Conservation (phyloP, 2,888 invertebrate species). For the Cyclophora punctaria region DNA sequence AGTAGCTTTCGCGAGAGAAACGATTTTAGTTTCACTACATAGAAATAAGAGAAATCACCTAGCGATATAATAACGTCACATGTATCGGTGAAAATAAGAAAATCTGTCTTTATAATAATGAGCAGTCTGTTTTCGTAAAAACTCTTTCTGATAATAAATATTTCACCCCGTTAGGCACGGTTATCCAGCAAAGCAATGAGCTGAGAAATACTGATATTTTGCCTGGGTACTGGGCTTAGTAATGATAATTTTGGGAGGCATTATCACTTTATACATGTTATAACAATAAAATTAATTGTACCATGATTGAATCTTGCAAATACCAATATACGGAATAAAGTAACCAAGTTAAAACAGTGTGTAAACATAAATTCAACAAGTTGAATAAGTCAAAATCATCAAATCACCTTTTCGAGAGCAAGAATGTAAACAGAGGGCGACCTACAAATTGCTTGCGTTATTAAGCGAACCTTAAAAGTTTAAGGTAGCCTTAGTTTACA, state of each 20-base stretch:
- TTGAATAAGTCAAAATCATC: slow-evolving; percentile 73
- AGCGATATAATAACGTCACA: slow-evolving; percentile 28
- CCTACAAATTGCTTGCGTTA: slow-evolving; percentile 70
- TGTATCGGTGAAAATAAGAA: slow-evolving; percentile 11
- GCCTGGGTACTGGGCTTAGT: no score
- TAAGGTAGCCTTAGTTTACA: slow-evolving; percentile 66
- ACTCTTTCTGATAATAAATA: no score
- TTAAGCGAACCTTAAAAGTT: slow-evolving; percentile 71
- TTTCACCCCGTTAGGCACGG: no score
- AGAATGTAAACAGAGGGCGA: slow-evolving; percentile 67
- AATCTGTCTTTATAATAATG: slow-evolving; percentile 21
- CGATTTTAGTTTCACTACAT: slow-evolving; percentile 55
- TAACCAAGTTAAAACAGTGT: slow-evolving; percentile 24
- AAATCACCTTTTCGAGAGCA: slow-evolving; percentile 67
- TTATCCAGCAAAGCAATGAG: no score
- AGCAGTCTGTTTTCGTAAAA: no score
- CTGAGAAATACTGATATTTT: no score
- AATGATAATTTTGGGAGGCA: no score
- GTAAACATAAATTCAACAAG: slow-evolving; percentile 43
- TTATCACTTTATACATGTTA: no score
- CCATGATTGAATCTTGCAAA: no score
- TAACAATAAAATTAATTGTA: no score
- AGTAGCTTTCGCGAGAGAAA: slow-evolving; percentile 64
- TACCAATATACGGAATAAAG: slow-evolving; percentile 11
- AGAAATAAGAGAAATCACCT: slow-evolving; percentile 39